These are phyloP conservation scores for Endotricha flammealis DNA, from an alignment of 2,888 invertebrate genomes.

Conservation along the genomic window DNA sequence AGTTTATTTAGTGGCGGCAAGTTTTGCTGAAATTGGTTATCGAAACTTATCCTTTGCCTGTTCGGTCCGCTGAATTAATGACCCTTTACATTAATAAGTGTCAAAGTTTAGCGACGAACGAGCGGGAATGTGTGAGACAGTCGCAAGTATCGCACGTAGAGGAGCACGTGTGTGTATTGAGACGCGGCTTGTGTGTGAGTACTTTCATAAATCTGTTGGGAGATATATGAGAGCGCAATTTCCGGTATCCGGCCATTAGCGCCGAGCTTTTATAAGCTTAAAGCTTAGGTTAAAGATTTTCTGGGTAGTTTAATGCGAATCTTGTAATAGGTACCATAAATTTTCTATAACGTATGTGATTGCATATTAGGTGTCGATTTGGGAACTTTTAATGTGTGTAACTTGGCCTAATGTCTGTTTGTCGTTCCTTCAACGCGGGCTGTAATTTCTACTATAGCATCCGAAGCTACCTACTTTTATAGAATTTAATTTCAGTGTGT, in stretches of 20 bases:
- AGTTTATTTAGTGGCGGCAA: slow-evolving; percentile 12
- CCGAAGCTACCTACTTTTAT: slow-evolving; percentile 6
- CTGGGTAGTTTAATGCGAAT: slow-evolving; percentile 79
- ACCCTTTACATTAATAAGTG: slow-evolving; percentile 71
- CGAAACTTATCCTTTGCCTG: slow-evolving; percentile 33
- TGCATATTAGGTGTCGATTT: slow-evolving; percentile 76
- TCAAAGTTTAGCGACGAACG: slow-evolving; percentile 57
- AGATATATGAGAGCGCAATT: slow-evolving; percentile 94
- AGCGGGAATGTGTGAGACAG: slow-evolving; percentile 34
- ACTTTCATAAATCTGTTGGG: slow-evolving; percentile 94
- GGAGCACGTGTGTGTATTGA: slow-evolving; percentile 48
- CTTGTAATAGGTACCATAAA: slow-evolving; percentile 78
- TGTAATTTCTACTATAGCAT: slow-evolving; percentile 1
- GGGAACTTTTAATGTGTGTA: slow-evolving; percentile 76
- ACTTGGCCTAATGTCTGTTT: slow-evolving; percentile 72
- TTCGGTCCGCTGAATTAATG: slow-evolving; percentile 58
- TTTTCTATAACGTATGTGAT: slow-evolving; percentile 77
- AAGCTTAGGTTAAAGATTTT: slow-evolving; percentile 79
- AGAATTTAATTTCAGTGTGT: slow-evolving; percentile 24
- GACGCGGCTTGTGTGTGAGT: slow-evolving; percentile 79
- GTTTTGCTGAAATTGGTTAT: slow-evolving; percentile 25
- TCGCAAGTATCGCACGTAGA: slow-evolving; percentile 26
- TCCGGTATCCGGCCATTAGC: slow-evolving; percentile 93
- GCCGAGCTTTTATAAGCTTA: slow-evolving; percentile 82
- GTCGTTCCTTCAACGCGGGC: slow-evolving; percentile 31